Evolutionary conservation across 1,140 invertebrate species (phyloP).

Genomic region (Cydia fagiglandana): DNA sequence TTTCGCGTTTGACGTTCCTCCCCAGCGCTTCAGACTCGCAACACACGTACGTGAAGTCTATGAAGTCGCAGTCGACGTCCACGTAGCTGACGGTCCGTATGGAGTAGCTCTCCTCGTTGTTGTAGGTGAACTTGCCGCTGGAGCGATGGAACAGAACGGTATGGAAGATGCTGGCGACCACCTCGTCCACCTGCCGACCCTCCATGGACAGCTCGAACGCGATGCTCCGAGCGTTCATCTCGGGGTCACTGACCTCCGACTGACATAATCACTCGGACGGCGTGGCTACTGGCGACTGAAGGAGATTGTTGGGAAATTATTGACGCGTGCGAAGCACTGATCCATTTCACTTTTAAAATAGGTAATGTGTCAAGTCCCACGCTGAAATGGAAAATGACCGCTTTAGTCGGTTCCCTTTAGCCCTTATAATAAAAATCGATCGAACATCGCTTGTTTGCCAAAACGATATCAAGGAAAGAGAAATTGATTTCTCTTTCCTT

Average conservation of each 20-base stretch:
- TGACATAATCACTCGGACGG: constrained; percentile 56
- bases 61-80: constrained; percentile 98
- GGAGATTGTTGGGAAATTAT: constrained; percentile 33
- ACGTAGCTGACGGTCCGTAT: constrained; percentile 96
- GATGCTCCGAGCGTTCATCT: constrained; percentile 94
- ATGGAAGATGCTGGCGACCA: constrained; percentile 96
- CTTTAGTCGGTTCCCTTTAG: constrained; percentile 53
- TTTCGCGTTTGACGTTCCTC: constrained; percentile 87
- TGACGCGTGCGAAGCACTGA: constrained; percentile 43
- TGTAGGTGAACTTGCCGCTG: constrained; percentile 96
- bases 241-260: constrained; percentile 60
- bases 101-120: constrained; percentile 95
- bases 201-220: constrained; percentile 94
- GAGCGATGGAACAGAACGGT: constrained; percentile 96
- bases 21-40: constrained; percentile 91
- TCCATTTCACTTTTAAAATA: constrained; percentile 63
- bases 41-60: constrained; percentile 98
- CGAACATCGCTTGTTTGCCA: too few relatives aligned
- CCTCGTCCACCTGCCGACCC: constrained; percentile 96
- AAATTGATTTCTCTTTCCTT: too few relatives aligned
- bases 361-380: constrained; percentile 63
- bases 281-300: constrained; percentile 46
- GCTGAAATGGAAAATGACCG: constrained; percentile 72
- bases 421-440: background rate
- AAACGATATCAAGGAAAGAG: too few relatives aligned